Base-by-base conservation (phyloP, 2,797 vertebrate species). In the Acipenser ruthenus region DNA sequence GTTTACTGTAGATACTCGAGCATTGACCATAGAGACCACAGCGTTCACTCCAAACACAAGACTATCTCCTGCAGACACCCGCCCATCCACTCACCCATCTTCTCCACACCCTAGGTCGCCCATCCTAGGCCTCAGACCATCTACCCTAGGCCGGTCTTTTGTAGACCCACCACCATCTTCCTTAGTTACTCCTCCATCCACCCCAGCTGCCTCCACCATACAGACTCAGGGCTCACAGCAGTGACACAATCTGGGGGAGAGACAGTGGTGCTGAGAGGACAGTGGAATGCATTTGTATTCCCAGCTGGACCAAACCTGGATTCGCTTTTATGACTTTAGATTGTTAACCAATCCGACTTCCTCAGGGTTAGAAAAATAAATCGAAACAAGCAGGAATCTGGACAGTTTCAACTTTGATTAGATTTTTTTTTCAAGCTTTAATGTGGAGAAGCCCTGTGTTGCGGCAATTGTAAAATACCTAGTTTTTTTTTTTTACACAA, bases 181-280 rank as follows among this genome's bases (percentile, higher is more conserved):
- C 0, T 83, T 80, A 77, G 82, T 73, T 62, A 71, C 80, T 12
- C 77, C 80, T 3, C 75, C 80, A 56, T 80, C 84, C 64, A 74
- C 79, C 65, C 85, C 86, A 12, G 68, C 74, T 55, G 60, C 50
- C 65, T 63, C 67, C 83, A 1, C 65, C 84, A 13, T 77, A 80
- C 83, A 86, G 80, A 90, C 91, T 71, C 92, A 94, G 79, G 86
- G 89, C 77, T 89, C 93, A 75, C 88, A 90, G 74, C 89, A 90
- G 79, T 92, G 88, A 93, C 83, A 75, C 80, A 83, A 82, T 75
- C 82, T 83, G 81, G 80, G 9, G 60, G 56, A 72, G 65, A 69
- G 68, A 74, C 47, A 73, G 74, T 71, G 71, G 23, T 37, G 23
- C 23, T 37, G 23, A 37, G 23, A 37, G 23, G 23, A 37, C 23